phyloP scores from a whole-genome alignment of 2,888 invertebrate species.

The Melieria omissa region DNA sequence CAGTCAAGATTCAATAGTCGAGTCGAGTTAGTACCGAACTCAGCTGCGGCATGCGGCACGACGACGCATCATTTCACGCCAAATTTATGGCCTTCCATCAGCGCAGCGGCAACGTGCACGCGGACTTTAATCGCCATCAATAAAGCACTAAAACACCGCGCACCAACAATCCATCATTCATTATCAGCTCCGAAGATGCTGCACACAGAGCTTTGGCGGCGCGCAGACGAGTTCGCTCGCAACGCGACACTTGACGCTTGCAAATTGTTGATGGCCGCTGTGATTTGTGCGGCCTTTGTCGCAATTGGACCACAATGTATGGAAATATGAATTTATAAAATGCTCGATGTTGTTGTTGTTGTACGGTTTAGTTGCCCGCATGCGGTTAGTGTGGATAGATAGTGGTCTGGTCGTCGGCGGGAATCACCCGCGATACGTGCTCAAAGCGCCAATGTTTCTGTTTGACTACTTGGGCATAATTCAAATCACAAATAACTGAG shows the following conservation, averaged over 20 bases:
- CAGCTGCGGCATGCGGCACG: slow-evolving; percentile 19
- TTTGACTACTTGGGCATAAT: slow-evolving; percentile 68
- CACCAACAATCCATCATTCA: slow-evolving; percentile 54
- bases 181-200: slow-evolving; percentile 41
- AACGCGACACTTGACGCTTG: no score
- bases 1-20: no score
- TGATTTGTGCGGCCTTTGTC: no score
- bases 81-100: slow-evolving; percentile 53
- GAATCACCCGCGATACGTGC: slow-evolving; percentile 67
- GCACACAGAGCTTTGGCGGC: background rate
- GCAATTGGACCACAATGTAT: background rate
- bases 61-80: slow-evolving; percentile 49
- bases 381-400: slow-evolving; percentile 1
- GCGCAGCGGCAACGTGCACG: slow-evolving; percentile 50
- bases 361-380: background rate
- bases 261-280: no score
- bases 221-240: background rate
- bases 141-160: slow-evolving; percentile 55
- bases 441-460: slow-evolving; percentile 68
- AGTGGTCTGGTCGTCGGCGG: slow-evolving; percentile 33
- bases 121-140: slow-evolving; percentile 55
- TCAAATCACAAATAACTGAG: slow-evolving; percentile 67
- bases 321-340: background rate
- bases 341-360: slow-evolving; percentile 2
- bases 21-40: background rate